Conservation (phyloP, 2,797 vertebrate species). For the Pyrocephalus nanus region DNA sequence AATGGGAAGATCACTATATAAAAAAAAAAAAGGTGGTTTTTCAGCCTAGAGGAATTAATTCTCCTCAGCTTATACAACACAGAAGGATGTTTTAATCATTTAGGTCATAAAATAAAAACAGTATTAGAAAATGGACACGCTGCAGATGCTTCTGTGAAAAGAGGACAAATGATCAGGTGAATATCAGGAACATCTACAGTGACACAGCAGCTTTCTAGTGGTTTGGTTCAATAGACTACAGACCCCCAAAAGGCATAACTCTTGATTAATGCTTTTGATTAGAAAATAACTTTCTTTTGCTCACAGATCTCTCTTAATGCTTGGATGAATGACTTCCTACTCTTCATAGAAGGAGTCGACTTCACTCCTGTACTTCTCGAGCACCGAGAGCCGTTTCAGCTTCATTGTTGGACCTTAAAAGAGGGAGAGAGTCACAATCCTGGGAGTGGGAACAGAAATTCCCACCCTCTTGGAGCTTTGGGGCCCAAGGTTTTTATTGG, state of each 20-base stretch:
- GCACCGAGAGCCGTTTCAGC: conserved; percentile 79
- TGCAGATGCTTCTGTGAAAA: neutral
- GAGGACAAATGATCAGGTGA: neutral
- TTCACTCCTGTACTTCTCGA: conserved; percentile 81
- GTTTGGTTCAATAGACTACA: neutral
- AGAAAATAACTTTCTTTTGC: neutral
- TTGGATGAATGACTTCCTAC: conserved; percentile 18
- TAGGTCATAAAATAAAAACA: neutral
- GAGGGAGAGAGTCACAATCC: neutral
- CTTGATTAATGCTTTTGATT: neutral
- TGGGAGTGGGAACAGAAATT: neutral
- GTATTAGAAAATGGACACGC: neutral
- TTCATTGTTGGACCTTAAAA: conserved; percentile 89
- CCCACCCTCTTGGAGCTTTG: neutral
- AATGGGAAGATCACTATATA: neutral
- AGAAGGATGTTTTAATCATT: neutral
- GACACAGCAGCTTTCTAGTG: neutral
- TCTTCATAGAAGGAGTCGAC: conserved; percentile 82
- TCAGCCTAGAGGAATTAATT: neutral
- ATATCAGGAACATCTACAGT: neutral
- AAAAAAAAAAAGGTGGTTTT: neutral
- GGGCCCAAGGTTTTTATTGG: neutral
- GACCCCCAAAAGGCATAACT: neutral
- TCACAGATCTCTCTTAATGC: neutral
- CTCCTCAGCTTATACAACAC: neutral